phyloP scores from a whole-genome alignment of 2,888 invertebrate species.

The Notocelia uddmanniana region DNA sequence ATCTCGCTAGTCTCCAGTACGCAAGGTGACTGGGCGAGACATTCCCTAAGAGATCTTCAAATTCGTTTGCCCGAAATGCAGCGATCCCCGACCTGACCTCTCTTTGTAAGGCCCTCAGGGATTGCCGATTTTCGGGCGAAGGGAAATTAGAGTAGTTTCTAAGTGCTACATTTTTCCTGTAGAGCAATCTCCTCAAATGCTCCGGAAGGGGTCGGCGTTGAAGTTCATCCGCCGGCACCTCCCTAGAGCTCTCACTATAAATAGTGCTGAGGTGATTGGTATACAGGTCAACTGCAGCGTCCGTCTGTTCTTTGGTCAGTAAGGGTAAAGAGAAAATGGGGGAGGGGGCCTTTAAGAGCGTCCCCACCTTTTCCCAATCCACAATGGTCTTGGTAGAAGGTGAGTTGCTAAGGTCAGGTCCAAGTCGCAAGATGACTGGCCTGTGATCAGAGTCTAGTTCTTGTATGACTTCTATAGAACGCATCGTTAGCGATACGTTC shows the following conservation, averaged over 20 bases:
- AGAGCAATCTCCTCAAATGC: neutral
- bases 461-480: too few relatives aligned
- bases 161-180: neutral
- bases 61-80: neutral
- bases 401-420: neutral
- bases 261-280: neutral
- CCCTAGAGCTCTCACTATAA: neutral
- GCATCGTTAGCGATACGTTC: neutral
- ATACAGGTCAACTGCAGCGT: neutral
- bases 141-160: neutral
- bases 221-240: neutral
- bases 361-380: neutral
- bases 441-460: slow-evolving; percentile 10
- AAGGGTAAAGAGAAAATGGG: too few relatives aligned
- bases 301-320: neutral
- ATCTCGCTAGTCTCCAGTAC: slow-evolving; percentile 20
- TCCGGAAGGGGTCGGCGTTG: neutral
- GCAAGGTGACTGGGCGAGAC: slow-evolving; percentile 23
- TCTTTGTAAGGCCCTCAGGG: neutral
- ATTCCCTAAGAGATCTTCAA: neutral
- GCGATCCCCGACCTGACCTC: neutral
- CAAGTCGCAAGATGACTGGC: neutral
- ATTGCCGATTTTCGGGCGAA: neutral
- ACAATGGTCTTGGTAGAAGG: neutral
- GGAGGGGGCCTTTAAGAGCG: neutral